Evolutionary conservation across 2,797 vertebrate genomes (phyloP), one percentile per base, ranked within the genome.

Genomic region (Melanogrammus aeglefinus): DNA sequence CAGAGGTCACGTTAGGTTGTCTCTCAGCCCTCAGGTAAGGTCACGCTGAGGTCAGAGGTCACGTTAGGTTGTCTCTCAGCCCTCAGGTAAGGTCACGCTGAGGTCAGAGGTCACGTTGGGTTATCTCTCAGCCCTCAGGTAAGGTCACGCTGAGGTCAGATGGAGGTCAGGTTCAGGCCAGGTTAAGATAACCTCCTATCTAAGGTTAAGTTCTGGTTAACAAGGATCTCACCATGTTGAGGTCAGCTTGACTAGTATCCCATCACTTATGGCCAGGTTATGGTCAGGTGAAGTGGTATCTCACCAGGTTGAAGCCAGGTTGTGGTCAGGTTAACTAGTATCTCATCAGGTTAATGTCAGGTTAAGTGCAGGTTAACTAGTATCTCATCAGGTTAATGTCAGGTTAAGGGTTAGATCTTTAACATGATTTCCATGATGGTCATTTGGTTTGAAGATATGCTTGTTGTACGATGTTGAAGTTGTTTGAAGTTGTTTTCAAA

Each of bases 1-100:
- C 63, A 66, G n/a, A 31, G 29, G 29, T 31, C 29, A 31, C 2
- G 29, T 31, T 31, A 51, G 75, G 79, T 80, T 78, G 21, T 76
- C 38, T 66, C n/a, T 66, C 8, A 66, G 63, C n/a, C 4, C 51
- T 66, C n/a, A 14, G 57, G 57, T 66, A 24, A 66, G 57, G 57
- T 24, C 21, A 66, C 9, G 9, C 10, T 1, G 57, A 66, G 57
- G 57, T 24, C 57, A 66, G n/a, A n/a, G n/a, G n/a, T n/a, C n/a
- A n/a, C n/a, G n/a, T n/a, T n/a, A n/a, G n/a, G n/a, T n/a, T n/a
- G n/a, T n/a, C n/a, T n/a, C n/a, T n/a, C n/a, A n/a, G n/a, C n/a
- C n/a, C n/a, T n/a, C n/a, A n/a, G n/a, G n/a, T n/a, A n/a, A n/a
- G n/a, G n/a, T n/a, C n/a, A n/a, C n/a, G n/a, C n/a, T n/a, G n/a